These are phyloP conservation scores for Druceiella hillmani DNA, from an alignment of 2,888 invertebrate species.

Conservation along the genomic window DNA sequence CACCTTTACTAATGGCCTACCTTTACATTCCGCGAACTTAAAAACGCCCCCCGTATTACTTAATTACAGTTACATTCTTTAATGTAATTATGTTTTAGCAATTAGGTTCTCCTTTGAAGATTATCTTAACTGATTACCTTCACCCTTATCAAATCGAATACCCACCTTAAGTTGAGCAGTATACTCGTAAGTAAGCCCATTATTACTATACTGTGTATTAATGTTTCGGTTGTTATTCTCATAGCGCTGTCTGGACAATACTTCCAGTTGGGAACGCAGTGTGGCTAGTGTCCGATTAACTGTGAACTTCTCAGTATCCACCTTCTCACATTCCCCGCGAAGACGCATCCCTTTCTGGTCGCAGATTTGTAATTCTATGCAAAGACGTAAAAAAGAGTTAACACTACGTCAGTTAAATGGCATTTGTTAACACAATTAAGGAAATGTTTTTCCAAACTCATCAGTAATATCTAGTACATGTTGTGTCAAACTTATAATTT, in stretches of 20 bases:
- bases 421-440: too few relatives aligned
- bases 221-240: constrained; percentile 53
- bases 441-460: too few relatives aligned
- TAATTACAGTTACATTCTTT: too few relatives aligned
- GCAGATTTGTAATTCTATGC: constrained; percentile 57
- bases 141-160: constrained; percentile 3
- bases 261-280: constrained; percentile 55
- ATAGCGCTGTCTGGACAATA: constrained; percentile 56
- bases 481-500: too few relatives aligned
- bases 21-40: too few relatives aligned
- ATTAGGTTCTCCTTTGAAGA: constrained; percentile 5
- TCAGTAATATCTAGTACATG: too few relatives aligned
- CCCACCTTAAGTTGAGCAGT: constrained; percentile 48
- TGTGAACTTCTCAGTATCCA: constrained; percentile 49
- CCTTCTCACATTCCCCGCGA: constrained; percentile 57
- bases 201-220: constrained; percentile 49
- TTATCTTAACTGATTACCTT: constrained; percentile 3
- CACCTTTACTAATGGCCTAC: too few relatives aligned
- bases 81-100: too few relatives aligned
- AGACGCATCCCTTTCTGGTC: constrained; percentile 70
- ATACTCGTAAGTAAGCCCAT: constrained; percentile 53
- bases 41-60: too few relatives aligned
- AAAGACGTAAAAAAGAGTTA: neutral
- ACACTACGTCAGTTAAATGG: too few relatives aligned
- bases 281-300: constrained; percentile 55